Percentiles rank a stretch among this genome's conserved stretches.
Evolutionary conservation across 2,888 invertebrate species (phyloP).

Genomic region (Drosophila multiciliata): DNA sequence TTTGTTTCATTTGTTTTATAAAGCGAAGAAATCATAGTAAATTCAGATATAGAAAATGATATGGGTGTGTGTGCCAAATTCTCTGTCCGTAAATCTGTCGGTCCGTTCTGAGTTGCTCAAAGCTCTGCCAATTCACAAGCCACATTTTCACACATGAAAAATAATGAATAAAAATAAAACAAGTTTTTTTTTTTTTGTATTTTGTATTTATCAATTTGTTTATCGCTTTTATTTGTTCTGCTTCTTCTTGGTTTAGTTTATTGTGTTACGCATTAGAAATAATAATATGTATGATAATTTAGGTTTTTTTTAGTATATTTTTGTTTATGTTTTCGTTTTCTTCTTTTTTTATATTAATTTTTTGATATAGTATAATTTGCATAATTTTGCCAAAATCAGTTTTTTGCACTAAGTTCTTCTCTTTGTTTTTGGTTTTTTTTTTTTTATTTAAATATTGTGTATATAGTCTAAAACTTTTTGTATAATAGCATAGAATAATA

Average conservation of each 20-base stretch:
- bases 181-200: conserved; percentile 64
- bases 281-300: conserved; percentile 68
- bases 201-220: conserved; percentile 67
- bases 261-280: conserved; percentile 70
- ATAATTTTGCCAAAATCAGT: conserved; percentile 84
- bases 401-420: conserved; percentile 68
- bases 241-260: conserved; percentile 56
- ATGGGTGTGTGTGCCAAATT: conserved; percentile 61
- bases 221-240: conserved; percentile 70
- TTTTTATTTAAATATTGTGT: conserved; percentile 60
- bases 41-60: conserved; percentile 35
- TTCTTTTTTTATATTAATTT: conserved; percentile 15
- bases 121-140: conserved; percentile 69
- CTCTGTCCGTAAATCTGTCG: conserved; percentile 48
- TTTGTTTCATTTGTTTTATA: conserved; percentile 18
- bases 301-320: conserved; percentile 54
- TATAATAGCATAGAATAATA: conserved; percentile 79
- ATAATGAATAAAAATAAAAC: conserved; percentile 70
- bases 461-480: conserved; percentile 77
- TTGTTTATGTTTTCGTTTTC: conserved; percentile 36
- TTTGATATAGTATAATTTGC: conserved; percentile 71
- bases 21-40: conserved; percentile 35
- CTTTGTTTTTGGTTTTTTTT: conserved; percentile 28
- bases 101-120: conserved; percentile 47
- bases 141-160: conserved; percentile 49